Conservation (phyloP, 2,888 invertebrate species). For the Synergus japonicus region DNA sequence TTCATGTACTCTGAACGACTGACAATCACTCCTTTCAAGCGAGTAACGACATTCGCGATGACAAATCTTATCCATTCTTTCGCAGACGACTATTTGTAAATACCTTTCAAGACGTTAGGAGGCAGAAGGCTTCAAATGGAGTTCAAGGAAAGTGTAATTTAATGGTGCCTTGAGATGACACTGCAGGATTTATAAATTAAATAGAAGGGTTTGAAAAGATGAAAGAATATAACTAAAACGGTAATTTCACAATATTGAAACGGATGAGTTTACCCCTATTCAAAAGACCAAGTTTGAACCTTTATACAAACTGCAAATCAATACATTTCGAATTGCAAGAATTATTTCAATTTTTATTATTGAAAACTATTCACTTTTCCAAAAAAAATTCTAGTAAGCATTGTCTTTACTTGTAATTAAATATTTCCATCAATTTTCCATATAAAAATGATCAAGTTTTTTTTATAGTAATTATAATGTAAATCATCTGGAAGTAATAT, state of each 20-base stretch:
- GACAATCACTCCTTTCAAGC: conserved; percentile 24
- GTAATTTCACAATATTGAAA: not conserved
- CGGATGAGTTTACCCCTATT: not conserved
- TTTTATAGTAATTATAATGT: too few species aligned
- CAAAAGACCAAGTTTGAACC: not conserved
- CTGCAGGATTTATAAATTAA: conserved; percentile 9
- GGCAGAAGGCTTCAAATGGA: conserved; percentile 14
- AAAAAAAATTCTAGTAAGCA: too few species aligned
- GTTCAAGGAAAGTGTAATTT: not conserved
- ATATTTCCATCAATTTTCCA: too few species aligned
- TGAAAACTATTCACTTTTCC: too few species aligned
- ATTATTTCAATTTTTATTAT: not conserved
- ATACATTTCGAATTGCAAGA: not conserved
- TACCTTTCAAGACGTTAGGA: conserved; percentile 14
- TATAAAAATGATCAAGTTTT: too few species aligned
- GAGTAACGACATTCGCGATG: conserved; percentile 33
- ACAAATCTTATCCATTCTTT: conserved; percentile 31
- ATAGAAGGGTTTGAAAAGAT: not conserved
- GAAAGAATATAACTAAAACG: not conserved
- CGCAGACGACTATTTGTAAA: conserved; percentile 29
- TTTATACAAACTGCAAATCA: not conserved
- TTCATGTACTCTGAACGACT: conserved; percentile 2
- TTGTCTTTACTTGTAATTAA: too few species aligned
- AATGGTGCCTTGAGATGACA: conserved; percentile 11
- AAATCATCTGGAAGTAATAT: too few species aligned